phyloP scores from a whole-genome alignment of 2,113 vertebrate species.

The Alethe diademata region DNA sequence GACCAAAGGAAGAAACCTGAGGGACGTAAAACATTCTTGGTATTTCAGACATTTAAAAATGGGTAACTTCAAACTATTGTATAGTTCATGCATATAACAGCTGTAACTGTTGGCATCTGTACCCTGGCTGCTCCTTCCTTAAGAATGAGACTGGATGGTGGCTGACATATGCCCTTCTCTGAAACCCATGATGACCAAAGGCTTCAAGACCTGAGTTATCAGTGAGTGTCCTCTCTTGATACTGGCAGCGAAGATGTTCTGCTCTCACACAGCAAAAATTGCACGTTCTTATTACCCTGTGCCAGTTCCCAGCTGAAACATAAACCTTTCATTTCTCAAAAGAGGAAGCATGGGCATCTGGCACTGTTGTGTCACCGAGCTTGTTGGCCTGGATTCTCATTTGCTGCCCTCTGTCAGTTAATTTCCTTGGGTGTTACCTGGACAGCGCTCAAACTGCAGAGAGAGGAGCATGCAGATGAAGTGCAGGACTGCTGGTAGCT shows the following conservation, averaged over 20 bases:
- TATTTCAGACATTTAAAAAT: background rate
- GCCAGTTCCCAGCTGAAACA: background rate
- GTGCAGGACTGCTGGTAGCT: background rate
- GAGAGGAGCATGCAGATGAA: background rate
- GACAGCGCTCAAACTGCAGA: background rate
- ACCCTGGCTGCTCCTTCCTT: background rate
- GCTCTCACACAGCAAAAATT: background rate
- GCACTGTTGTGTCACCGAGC: background rate
- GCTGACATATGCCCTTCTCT: background rate
- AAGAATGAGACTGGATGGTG: background rate
- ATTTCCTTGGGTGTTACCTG: background rate
- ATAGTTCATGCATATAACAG: background rate
- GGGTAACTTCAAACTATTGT: background rate
- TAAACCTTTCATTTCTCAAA: background rate
- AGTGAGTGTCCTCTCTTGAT: background rate
- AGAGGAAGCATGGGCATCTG: background rate
- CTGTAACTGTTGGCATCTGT: background rate
- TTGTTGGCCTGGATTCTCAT: background rate
- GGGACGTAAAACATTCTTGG: background rate
- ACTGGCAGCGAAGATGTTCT: background rate
- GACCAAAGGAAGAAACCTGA: background rate
- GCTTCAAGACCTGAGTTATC: background rate
- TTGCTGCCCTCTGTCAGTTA: background rate
- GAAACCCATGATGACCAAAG: background rate
- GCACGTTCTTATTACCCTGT: background rate